phyloP scores from a whole-genome alignment of 2,797 vertebrate species.

The Myotis planiceps region DNA sequence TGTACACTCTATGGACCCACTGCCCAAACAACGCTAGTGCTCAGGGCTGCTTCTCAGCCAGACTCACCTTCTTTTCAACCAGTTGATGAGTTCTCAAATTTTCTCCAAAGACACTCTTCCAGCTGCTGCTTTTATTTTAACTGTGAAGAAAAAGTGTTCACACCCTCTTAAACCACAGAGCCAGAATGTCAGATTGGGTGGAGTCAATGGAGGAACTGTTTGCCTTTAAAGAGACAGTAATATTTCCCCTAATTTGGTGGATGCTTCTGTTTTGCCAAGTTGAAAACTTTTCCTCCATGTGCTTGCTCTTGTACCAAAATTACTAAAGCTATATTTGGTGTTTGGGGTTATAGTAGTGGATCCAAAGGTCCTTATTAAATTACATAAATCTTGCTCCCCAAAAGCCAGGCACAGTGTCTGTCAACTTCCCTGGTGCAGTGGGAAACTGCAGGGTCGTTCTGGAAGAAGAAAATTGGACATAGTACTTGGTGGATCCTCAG shows the following conservation, averaged over 20 bases:
- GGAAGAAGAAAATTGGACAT: not conserved
- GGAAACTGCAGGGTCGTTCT: not conserved
- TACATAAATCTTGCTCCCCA: too few relatives aligned
- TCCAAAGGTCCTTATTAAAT: too few relatives aligned
- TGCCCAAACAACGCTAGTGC: too few relatives aligned
- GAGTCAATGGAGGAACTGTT: not conserved
- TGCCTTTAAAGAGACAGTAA: not conserved
- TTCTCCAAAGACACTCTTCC: not conserved
- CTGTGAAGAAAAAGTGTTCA: not conserved
- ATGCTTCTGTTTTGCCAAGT: not conserved
- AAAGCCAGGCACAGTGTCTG: not conserved
- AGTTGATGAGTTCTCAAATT: not conserved
- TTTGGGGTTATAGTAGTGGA: not conserved
- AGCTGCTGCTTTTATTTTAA: not conserved
- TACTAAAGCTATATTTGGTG: not conserved
- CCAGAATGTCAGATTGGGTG: conserved; percentile 36
- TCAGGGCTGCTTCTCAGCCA: not conserved
- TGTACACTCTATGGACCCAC: too few relatives aligned
- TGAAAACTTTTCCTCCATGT: not conserved
- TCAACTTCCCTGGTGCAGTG: too few relatives aligned
- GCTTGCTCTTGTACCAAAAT: not conserved
- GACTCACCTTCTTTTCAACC: conserved; percentile 4
- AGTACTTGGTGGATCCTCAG: too few relatives aligned
- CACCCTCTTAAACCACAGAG: not conserved
- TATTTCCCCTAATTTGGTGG: too few relatives aligned